Evolutionary conservation across 2,113 vertebrate species (phyloP).

Genomic region (Lethenteron camtschaticum): DNA sequence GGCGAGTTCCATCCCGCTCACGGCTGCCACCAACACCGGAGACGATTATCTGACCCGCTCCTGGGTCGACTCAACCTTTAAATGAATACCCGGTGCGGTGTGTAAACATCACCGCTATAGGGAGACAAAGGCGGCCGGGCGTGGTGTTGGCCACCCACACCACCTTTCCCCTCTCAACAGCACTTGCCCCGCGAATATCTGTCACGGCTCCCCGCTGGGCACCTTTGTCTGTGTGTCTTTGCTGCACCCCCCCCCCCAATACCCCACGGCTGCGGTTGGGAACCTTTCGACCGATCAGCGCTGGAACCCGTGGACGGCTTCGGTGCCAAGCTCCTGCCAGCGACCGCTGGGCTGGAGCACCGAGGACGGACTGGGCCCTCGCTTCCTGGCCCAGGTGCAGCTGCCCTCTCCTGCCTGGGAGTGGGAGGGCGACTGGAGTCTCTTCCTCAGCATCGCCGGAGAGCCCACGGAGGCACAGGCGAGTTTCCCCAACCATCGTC

Average conservation of each 20-base stretch:
- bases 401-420: slow-evolving; percentile 71
- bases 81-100: too few species aligned
- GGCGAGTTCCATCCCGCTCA: too few species aligned
- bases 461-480: slow-evolving; percentile 85
- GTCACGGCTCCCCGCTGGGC: not conserved
- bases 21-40: too few species aligned
- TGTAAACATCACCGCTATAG: too few species aligned
- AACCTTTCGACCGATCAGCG: slow-evolving; percentile 26
- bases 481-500: slow-evolving; percentile 17
- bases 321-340: slow-evolving; percentile 68
- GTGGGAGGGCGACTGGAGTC: slow-evolving; percentile 86
- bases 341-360: slow-evolving; percentile 94
- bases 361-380: slow-evolving; percentile 56
- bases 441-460: slow-evolving; percentile 82
- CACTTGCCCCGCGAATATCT: not conserved
- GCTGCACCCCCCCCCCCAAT: not conserved
- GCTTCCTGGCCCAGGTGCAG: slow-evolving; percentile 39
- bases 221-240: not conserved
- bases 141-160: not conserved
- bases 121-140: too few species aligned
- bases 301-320: slow-evolving; percentile 85
- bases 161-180: not conserved
- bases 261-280: not conserved
- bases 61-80: not conserved
- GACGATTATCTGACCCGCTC: too few species aligned